phyloP scores from a whole-genome alignment of 2,888 invertebrate species.

The Eupithecia tripunctaria region DNA sequence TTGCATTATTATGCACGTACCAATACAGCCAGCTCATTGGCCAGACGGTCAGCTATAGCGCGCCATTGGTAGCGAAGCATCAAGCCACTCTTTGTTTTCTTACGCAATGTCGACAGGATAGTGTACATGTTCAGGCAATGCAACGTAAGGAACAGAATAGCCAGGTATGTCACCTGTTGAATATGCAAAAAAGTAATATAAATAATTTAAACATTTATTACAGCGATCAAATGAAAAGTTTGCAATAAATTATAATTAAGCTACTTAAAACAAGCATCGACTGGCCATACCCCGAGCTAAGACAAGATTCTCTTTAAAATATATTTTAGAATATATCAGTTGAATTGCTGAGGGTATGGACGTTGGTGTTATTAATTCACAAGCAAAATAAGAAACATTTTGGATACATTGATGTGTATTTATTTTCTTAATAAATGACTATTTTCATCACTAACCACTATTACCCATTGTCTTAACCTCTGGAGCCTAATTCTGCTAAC shows the following conservation, averaged over 20 bases:
- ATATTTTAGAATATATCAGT: background rate
- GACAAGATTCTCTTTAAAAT: background rate
- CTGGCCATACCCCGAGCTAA: background rate
- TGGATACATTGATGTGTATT: slow-evolving; percentile 12
- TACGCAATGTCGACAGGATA: slow-evolving; percentile 93
- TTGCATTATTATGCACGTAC: slow-evolving; percentile 61
- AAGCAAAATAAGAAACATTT: slow-evolving; percentile 20
- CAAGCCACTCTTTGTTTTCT: slow-evolving; percentile 87
- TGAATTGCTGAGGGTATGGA: slow-evolving; percentile 4
- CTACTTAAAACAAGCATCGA: slow-evolving; percentile 3
- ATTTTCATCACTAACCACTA: slow-evolving; percentile 27
- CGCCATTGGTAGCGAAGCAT: slow-evolving; percentile 86
- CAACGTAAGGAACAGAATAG: slow-evolving; percentile 92
- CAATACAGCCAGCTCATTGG: slow-evolving; percentile 75
- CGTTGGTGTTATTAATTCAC: background rate
- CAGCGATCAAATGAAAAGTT: slow-evolving; percentile 66
- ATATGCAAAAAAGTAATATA: slow-evolving; percentile 61
- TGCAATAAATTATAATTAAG: slow-evolving; percentile 28
- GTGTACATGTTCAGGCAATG: slow-evolving; percentile 96
- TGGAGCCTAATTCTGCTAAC: background rate
- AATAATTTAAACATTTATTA: slow-evolving; percentile 58
- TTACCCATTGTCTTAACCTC: slow-evolving; percentile 23
- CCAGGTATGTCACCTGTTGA: slow-evolving; percentile 90
- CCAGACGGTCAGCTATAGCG: slow-evolving; percentile 79
- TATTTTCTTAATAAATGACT: slow-evolving; percentile 21